Evolutionary conservation across 2,888 invertebrate genomes (phyloP).

Genomic region (Metellina segmentata): DNA sequence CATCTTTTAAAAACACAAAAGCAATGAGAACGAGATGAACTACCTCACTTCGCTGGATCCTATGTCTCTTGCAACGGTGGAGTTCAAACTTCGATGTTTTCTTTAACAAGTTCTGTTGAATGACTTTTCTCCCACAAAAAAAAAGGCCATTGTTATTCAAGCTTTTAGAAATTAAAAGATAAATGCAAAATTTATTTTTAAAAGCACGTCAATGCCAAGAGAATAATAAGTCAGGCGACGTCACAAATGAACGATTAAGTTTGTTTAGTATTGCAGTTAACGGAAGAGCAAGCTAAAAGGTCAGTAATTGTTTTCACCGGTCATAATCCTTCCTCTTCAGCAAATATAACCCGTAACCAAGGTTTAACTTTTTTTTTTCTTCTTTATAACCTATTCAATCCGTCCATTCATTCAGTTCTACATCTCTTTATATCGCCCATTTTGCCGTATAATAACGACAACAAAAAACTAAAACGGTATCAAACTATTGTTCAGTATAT

Average conservation of each 20-base stretch:
- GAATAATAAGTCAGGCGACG: constrained; percentile 60
- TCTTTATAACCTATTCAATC: too few species aligned
- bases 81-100: too few species aligned
- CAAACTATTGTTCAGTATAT: too few species aligned
- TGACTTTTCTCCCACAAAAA: neutral
- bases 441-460: too few species aligned
- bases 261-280: constrained; percentile 57
- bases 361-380: constrained; percentile 41
- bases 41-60: too few species aligned
- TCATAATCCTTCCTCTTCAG: constrained; percentile 47
- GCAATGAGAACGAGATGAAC: too few species aligned
- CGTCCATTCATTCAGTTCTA: too few species aligned
- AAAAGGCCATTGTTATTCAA: constrained; percentile 12
- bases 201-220: constrained; percentile 59
- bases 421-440: too few species aligned
- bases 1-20: too few species aligned
- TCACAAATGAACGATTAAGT: constrained; percentile 55
- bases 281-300: constrained; percentile 65
- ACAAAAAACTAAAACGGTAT: too few species aligned
- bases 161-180: constrained; percentile 29
- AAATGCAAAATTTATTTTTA: constrained; percentile 1
- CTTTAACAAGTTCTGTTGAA: neutral
- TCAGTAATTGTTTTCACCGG: constrained; percentile 62
- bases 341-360: constrained; percentile 31
- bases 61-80: too few species aligned